phyloP scores from a whole-genome alignment of 2,797 vertebrate species.

The Melanotaenia parkinsoni region DNA sequence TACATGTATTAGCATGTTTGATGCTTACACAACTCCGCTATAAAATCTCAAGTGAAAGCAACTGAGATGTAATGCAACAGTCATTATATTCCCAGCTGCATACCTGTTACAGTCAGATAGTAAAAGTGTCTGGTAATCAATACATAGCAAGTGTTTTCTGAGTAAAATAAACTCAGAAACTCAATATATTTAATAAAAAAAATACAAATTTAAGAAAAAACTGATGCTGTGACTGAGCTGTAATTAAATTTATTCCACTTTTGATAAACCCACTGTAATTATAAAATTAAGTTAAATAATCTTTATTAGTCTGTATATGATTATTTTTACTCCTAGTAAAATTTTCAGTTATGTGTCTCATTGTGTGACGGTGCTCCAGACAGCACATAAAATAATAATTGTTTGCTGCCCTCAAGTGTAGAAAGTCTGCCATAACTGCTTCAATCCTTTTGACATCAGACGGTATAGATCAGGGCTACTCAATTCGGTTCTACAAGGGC shows the following conservation, averaged over 20 bases:
- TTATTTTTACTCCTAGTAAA: neutral
- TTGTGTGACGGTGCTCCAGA: neutral
- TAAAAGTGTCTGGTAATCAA: too few species aligned
- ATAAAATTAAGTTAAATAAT: neutral
- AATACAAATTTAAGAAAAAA: neutral
- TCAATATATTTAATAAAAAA: neutral
- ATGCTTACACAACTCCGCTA: neutral
- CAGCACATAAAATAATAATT: neutral
- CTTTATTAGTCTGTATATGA: neutral
- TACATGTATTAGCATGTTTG: neutral
- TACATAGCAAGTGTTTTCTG: neutral
- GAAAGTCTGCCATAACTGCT: conserved; percentile 6
- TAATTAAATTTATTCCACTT: neutral
- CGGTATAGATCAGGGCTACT: neutral
- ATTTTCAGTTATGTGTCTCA: neutral
- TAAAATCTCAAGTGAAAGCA: neutral
- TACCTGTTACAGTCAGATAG: neutral
- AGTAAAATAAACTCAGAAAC: neutral
- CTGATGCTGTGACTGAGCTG: neutral
- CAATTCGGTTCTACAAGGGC: too few species aligned
- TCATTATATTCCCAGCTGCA: neutral
- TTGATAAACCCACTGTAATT: neutral
- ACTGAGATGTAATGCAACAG: neutral
- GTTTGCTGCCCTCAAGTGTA: conserved; percentile 39
- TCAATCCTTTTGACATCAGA: neutral